phyloP scores from a whole-genome alignment of 2,888 invertebrate species.

The Timandra comae region DNA sequence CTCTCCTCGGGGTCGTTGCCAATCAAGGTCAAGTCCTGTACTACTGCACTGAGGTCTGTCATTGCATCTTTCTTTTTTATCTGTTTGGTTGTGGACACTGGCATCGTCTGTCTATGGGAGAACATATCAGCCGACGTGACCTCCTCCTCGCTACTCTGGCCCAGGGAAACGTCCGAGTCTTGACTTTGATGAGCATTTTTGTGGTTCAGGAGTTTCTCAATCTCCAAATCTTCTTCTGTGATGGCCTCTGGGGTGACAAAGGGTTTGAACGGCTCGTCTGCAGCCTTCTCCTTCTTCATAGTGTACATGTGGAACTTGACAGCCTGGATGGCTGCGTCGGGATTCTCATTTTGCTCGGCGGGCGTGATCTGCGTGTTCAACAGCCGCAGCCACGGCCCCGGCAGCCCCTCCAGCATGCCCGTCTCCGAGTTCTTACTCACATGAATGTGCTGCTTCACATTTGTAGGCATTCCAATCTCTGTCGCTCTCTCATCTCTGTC shows the following conservation, averaged over 20 bases:
- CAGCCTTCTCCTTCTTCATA: constrained; percentile 88
- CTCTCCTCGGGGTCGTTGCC: constrained; percentile 72
- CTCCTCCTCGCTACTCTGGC: constrained; percentile 75
- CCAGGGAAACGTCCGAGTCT: constrained; percentile 69
- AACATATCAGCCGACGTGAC: constrained; percentile 52
- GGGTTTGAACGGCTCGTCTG: constrained; percentile 84
- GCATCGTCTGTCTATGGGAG: constrained; percentile 74
- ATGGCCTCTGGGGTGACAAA: constrained; percentile 88
- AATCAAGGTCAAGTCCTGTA: constrained; percentile 60
- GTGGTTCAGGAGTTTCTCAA: constrained; percentile 84
- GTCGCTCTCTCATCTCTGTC: constrained; percentile 73
- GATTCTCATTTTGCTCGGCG: constrained; percentile 92
- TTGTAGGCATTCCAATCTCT: constrained; percentile 89
- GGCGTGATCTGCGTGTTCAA: constrained; percentile 89
- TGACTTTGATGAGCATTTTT: constrained; percentile 84
- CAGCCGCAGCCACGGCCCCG: constrained; percentile 87
- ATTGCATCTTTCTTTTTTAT: constrained; percentile 61
- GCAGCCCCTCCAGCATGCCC: constrained; percentile 90
- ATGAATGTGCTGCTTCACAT: constrained; percentile 90
- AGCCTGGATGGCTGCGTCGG: constrained; percentile 92
- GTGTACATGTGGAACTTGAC: constrained; percentile 93
- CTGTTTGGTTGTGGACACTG: constrained; percentile 64
- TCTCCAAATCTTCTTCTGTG: constrained; percentile 88
- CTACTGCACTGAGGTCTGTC: constrained; percentile 52
- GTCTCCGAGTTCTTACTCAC: constrained; percentile 89